Evolutionary conservation across 2,797 vertebrate species (phyloP).

Genomic region (Epinephelus coioides): DNA sequence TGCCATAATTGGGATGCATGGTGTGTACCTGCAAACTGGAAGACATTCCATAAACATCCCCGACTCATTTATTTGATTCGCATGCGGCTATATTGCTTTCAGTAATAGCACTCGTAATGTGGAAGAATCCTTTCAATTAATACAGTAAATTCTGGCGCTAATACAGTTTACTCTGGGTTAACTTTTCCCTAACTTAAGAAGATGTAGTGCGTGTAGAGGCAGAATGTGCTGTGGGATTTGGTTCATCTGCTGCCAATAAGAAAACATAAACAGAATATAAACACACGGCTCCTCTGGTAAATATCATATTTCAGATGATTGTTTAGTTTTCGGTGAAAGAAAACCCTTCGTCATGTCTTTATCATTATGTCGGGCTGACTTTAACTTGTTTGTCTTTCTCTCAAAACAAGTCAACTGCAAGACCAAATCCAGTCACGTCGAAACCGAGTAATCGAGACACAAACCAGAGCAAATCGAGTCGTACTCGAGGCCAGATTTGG

Average conservation of each 20-base stretch:
- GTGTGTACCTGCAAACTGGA: constrained; percentile 82
- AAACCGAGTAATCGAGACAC: constrained; percentile 18
- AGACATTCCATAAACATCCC: constrained; percentile 71
- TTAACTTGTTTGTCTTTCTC: constrained; percentile 14
- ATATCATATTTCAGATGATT: constrained; percentile 43
- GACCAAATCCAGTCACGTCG: constrained; percentile 17
- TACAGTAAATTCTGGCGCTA: constrained; percentile 73
- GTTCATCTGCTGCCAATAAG: constrained; percentile 55
- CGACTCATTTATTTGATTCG: constrained; percentile 73
- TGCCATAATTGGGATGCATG: constrained; percentile 86
- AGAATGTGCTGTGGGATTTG: constrained; percentile 26
- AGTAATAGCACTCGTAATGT: constrained; percentile 78
- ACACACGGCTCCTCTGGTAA: constrained; percentile 13
- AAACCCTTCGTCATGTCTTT: constrained; percentile 6
- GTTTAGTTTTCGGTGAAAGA: constrained; percentile 38
- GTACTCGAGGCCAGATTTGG: constrained; percentile 29
- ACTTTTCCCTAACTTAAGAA: constrained; percentile 30
- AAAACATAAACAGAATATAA: constrained; percentile 27
- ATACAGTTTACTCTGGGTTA: constrained; percentile 54
- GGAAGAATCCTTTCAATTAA: constrained; percentile 80
- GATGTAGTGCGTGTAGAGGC: constrained; percentile 16
- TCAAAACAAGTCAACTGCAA: not conserved
- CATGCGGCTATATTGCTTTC: constrained; percentile 80
- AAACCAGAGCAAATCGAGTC: constrained; percentile 37
- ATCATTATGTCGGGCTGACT: constrained; percentile 3